Conservation (phyloP, 2,797 vertebrate genomes). For the Synanceia verrucosa region DNA sequence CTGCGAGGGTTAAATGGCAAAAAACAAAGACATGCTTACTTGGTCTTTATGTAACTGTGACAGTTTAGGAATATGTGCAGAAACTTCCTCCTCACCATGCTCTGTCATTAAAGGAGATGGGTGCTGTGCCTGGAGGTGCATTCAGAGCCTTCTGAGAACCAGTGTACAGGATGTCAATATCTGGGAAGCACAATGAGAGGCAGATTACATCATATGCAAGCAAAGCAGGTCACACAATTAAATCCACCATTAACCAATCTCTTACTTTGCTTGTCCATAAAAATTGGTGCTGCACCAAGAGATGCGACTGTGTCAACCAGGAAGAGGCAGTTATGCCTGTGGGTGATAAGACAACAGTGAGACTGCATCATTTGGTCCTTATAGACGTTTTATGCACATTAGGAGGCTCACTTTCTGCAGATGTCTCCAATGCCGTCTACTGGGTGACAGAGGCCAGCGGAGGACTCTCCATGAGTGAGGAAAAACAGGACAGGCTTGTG, state of each 20-base stretch:
- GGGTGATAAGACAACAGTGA: background rate
- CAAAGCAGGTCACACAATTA: background rate
- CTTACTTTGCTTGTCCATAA: slow-evolving; percentile 96
- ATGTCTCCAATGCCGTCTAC: slow-evolving; percentile 91
- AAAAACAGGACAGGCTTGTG: slow-evolving; percentile 92
- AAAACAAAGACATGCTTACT: background rate
- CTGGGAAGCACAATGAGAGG: slow-evolving; percentile 70
- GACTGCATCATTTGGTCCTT: background rate
- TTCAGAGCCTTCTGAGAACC: slow-evolving; percentile 96
- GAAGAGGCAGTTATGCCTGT: slow-evolving; percentile 91
- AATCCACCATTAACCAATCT: background rate
- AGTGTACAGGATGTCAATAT: slow-evolving; percentile 92
- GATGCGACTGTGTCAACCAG: slow-evolving; percentile 94
- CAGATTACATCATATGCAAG: slow-evolving; percentile 1
- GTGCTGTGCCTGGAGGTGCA: slow-evolving; percentile 89
- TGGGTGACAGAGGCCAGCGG: slow-evolving; percentile 91
- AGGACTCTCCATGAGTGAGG: slow-evolving; percentile 95
- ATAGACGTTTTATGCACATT: background rate
- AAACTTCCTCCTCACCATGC: slow-evolving; percentile 85
- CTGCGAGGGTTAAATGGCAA: slow-evolving; percentile 70
- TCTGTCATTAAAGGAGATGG: slow-evolving; percentile 93
- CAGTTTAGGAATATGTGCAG: background rate
- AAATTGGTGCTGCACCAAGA: slow-evolving; percentile 89
- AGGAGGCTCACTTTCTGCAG: slow-evolving; percentile 87
- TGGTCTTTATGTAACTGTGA: background rate